A percentile compares a stretch with the other conserved stretches of the same genome.
Conservation (phyloP, 2,797 vertebrate genomes). For the Chloroceryle inda region DNA sequence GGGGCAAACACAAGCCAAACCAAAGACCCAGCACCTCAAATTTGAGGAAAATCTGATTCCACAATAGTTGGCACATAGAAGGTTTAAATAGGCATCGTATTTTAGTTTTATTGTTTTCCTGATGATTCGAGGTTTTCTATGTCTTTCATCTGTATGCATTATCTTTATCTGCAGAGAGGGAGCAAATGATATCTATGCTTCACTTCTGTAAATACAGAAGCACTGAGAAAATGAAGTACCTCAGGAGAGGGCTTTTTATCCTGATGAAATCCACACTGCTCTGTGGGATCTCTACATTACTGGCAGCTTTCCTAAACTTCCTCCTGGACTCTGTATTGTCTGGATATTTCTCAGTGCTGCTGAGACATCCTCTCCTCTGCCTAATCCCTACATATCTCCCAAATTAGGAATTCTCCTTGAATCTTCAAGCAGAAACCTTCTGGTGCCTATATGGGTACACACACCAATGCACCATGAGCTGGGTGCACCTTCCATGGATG, state of each 20-base stretch:
- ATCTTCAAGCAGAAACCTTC: neutral
- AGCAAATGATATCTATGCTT: neutral
- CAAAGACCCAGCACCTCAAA: neutral
- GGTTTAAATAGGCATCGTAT: neutral
- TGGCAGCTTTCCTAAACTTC: neutral
- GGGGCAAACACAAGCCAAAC: neutral
- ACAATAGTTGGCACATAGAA: neutral
- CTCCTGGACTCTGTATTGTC: neutral
- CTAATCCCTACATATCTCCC: neutral
- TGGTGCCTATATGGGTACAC: fast-evolving
- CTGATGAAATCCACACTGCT: neutral
- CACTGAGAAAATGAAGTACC: neutral
- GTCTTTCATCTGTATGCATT: neutral
- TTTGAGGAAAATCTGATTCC: neutral
- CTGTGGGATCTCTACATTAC: neutral
- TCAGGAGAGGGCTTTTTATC: neutral
- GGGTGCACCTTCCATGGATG: neutral
- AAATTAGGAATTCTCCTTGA: neutral
- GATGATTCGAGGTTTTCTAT: neutral
- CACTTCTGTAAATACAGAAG: neutral
- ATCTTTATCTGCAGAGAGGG: neutral
- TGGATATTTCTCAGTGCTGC: neutral
- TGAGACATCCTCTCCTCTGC: neutral
- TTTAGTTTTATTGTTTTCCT: neutral
- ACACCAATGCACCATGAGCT: neutral